Base-by-base conservation (phyloP, 1,140 invertebrate species). In the Drosophila pallidifrons region DNA sequence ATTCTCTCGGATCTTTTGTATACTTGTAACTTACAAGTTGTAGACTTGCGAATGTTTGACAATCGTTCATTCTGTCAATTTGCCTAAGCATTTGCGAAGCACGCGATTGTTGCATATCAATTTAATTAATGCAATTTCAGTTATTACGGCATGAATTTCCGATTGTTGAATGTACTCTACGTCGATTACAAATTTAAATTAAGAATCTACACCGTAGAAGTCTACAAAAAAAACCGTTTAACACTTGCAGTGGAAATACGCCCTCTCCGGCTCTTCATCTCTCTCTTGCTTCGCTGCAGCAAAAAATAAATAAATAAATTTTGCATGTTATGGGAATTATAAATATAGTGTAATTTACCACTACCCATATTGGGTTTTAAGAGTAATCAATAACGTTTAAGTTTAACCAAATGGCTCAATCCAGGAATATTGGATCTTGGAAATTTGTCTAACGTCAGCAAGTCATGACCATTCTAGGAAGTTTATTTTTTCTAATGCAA, bases 41-140 rank as follows among this genome's bases (percentile, higher is more conserved):
- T 25, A 25, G 20, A 60, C 47, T 43, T 20, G 32, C 38, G 32
- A 25, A 10, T 55, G 51, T 52, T 74, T 60, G 55, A 10, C 58
- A 73, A 60, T 46, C n/a, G 35, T 15, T 38, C 41, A 65, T 54
- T 69, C 52, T 68, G 30, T 73, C 47, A 61, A 55, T 65, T 45
- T 45, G 38, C 32, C 28, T 51, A 49, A 43, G 45, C 57, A 71
- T 58, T 81, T 32, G 38, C 43, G 28, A n/a, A 47, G 65, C 81
- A 83, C 81, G 81, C 81, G 81, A 85, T 83, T 15, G 10, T 54
- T 57, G 41, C 20, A 32, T 35, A 49, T 59, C 5, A 55, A 43
- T 82, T 63, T 55, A 78, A 77, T 72, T 67, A 81, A 73, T 83
- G 46, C 75, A 87, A 64, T 59, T 87, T 78, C 13, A 41, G 41